Base-by-base conservation (phyloP, 2,113 vertebrate genomes). In the Bubalus kerabau region DNA sequence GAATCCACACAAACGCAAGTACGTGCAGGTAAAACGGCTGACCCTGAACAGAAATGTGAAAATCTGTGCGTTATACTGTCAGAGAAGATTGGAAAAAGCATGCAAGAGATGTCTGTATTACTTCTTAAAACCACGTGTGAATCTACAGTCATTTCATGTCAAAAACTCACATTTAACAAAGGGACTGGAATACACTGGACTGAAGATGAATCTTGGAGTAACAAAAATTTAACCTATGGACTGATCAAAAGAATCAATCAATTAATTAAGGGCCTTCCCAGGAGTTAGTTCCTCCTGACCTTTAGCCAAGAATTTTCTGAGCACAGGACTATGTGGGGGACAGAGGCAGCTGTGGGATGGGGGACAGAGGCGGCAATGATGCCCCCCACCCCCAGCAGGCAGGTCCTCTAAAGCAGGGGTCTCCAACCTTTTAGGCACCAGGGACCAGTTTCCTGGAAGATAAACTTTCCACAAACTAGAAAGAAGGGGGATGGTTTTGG, bases 251-350 rank as follows among this genome's bases (percentile, higher is more conserved):
- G 16, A 78, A 84, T 52, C 8, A 43, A 76, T 71, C 74, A 28
- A 59, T 74, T 57, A 43, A 90, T 87, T 71, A 93, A 84, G 83
- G 36, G 11, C 52, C 74, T 32, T 21, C 12, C 36, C 32, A 30
- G 46, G 67, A 80, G 9, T 89, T 59, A 85, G 5, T 83, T 6
- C 50, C 21, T 57, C 9, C 62, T 80, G 96, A 95, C 32, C 81
- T 92, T 94, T 89, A 94, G 59, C 87, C 91, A 85, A 81, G 57
- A 60, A 81, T 84, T 93, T 92, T 62, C 50, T 5, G 30, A 90
- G 1, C 36, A n/a, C 67, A 67, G 56, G 74, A 56, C 21, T 7
- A 54, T 28, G 21, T 21, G 9, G 13, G 36, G 7, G 5, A 56
- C 32, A 24, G 48, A 19, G 48, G 80, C n/a, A 67, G 50, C 36